Conservation (phyloP, 2,113 vertebrate species). For the Pomatostomus ruficeps region DNA sequence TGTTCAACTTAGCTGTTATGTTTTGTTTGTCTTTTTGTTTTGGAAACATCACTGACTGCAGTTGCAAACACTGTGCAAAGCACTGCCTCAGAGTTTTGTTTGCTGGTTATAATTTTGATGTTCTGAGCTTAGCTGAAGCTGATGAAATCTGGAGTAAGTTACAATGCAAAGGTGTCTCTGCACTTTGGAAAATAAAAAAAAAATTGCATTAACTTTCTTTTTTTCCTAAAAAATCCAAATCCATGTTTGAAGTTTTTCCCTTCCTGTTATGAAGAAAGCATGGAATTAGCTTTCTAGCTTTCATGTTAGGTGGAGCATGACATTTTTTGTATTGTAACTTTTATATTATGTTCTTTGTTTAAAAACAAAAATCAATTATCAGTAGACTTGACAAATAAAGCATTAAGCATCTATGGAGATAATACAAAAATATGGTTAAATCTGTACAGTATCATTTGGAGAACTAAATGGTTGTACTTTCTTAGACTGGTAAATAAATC, state of each 20-base stretch:
- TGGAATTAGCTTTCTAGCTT: not conserved
- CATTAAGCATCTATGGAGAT: not conserved
- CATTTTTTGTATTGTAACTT: not conserved
- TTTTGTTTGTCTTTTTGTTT: not conserved
- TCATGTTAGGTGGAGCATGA: not conserved
- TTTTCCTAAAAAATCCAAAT: not conserved
- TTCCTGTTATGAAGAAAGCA: not conserved
- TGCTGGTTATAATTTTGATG: not conserved
- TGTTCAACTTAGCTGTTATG: not conserved
- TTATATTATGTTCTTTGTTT: not conserved
- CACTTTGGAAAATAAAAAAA: not conserved
- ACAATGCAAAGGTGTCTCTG: not conserved
- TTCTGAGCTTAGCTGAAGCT: not conserved
- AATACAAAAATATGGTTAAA: not conserved
- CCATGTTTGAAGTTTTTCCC: not conserved
- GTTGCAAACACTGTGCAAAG: not conserved
- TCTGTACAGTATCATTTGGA: not conserved
- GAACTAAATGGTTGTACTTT: not conserved
- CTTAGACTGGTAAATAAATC: not conserved
- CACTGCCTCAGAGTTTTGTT: not conserved
- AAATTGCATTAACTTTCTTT: not conserved
- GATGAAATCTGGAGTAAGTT: not conserved
- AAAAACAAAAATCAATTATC: not conserved
- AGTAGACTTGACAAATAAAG: not conserved
- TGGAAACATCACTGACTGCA: not conserved